Percentiles rank a stretch among this genome's conserved stretches.
Evolutionary conservation across 1,140 invertebrate species (phyloP).

Genomic region (Venustaconcha ellipsiformis): DNA sequence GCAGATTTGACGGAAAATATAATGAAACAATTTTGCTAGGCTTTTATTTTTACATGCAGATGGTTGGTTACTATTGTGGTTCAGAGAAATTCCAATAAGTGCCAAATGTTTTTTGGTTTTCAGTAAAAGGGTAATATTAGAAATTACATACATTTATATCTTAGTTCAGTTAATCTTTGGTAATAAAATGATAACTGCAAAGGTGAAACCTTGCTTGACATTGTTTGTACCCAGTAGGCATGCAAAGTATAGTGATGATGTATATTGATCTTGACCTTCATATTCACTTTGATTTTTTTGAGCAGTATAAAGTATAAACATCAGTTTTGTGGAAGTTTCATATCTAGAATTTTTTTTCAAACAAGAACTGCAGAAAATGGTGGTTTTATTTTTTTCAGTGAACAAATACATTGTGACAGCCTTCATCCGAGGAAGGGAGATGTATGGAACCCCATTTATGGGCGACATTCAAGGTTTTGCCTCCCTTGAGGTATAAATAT

Average conservation of each 20-base stretch:
- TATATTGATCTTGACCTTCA: neutral
- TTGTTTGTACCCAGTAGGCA: neutral
- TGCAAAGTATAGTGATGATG: neutral
- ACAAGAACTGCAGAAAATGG: neutral
- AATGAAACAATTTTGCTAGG: no score
- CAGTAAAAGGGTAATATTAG: no score
- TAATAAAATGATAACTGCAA: no score
- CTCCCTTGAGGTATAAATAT: conserved; percentile 35
- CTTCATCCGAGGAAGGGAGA: conserved; percentile 70
- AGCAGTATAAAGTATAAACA: neutral
- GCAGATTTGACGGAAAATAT: no score
- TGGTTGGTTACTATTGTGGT: no score
- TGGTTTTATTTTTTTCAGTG: conserved; percentile 68
- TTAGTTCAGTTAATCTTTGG: no score
- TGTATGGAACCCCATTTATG: conserved; percentile 65
- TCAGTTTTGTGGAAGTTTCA: conserved; percentile 3
- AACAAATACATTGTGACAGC: conserved; percentile 73
- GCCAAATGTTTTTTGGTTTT: no score
- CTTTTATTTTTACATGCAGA: no score
- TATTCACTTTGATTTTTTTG: neutral
- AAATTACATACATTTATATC: no score
- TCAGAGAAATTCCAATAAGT: no score
- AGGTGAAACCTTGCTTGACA: no score
- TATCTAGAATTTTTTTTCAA: neutral
- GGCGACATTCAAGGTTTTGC: conserved; percentile 23